phyloP scores from a whole-genome alignment of 2,797 vertebrate genomes.

The Crenichthys baileyi region DNA sequence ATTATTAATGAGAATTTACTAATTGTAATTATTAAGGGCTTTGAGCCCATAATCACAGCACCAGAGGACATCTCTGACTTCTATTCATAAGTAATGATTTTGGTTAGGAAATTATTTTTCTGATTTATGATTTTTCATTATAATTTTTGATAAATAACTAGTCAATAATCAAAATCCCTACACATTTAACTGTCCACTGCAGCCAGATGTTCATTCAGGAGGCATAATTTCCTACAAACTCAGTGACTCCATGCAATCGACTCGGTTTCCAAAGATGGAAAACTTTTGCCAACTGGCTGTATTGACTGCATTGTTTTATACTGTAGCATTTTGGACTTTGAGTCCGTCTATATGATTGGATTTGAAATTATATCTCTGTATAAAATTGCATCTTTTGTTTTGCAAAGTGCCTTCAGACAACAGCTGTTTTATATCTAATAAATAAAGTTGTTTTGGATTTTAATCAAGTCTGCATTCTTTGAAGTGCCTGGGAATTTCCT shows the following conservation, averaged over 20 bases:
- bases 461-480: background rate
- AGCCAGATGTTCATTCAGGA: background rate
- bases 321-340: background rate
- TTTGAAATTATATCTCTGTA: background rate
- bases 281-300: background rate
- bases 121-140: no score
- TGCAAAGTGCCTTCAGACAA: background rate
- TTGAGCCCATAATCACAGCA: no score
- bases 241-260: background rate
- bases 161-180: no score
- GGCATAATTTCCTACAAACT: background rate
- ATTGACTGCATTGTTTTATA: background rate
- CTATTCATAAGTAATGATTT: no score
- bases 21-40: no score
- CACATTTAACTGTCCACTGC: background rate
- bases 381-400: background rate
- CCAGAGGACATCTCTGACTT: no score
- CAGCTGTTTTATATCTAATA: background rate
- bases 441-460: background rate
- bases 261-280: background rate
- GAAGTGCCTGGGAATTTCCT: background rate
- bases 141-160: no score
- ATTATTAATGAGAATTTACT: no score
- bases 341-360: background rate
- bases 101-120: no score